Evolutionary conservation across 2,888 invertebrate species (phyloP).

Genomic region (Mesoligia furuncula): DNA sequence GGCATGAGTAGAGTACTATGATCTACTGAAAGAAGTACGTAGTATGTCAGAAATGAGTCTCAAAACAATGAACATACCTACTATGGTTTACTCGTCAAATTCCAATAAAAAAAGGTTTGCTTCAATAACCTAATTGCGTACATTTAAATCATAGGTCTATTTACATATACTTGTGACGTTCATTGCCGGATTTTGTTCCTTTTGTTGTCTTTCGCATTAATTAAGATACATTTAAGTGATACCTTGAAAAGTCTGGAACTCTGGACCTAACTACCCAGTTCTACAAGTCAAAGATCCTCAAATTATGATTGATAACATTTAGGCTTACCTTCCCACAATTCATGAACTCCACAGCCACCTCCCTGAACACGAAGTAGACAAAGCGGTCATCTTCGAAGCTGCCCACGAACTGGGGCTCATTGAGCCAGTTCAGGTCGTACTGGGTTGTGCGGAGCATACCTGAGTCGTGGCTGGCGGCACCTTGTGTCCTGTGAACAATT

Average conservation of each 20-base stretch:
- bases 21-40: background rate
- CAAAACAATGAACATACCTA: background rate
- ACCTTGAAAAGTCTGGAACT: background rate
- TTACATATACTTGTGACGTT: background rate
- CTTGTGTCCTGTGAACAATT: slow-evolving; percentile 79
- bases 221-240: background rate
- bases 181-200: background rate
- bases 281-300: background rate
- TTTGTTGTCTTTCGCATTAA: background rate
- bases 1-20: background rate
- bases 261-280: background rate
- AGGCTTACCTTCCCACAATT: slow-evolving; percentile 96
- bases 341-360: slow-evolving; percentile 97
- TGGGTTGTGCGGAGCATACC: slow-evolving; percentile 93
- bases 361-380: slow-evolving; percentile 97
- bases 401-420: slow-evolving; percentile 97
- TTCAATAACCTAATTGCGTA: background rate
- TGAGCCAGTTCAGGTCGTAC: slow-evolving; percentile 96
- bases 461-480: slow-evolving; percentile 80
- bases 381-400: slow-evolving; percentile 97
- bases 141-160: background rate
- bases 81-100: background rate
- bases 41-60: background rate
- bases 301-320: background rate
- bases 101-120: background rate